Evolutionary conservation across 92 coral and sea anemone genomes (phyloP), one percentile per base, ranked within the genome.

Genomic region (Palythoa grandiflora): DNA sequence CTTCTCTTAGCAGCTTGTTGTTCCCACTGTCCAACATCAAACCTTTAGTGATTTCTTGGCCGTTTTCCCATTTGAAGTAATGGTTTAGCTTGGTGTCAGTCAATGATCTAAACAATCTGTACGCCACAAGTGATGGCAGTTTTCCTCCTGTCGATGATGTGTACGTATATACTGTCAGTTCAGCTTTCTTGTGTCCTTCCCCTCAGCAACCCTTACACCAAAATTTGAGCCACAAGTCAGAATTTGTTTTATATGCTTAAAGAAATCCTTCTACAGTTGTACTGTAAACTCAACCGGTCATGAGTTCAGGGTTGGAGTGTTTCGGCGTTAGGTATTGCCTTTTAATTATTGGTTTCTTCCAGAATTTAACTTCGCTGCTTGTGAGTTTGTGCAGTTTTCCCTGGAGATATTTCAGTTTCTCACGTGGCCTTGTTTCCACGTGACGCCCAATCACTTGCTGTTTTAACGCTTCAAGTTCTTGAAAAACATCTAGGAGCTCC

Each of bases 391-490:
- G 75, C 75, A 71, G 75, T 37, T 71, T 71, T 71, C 17, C 75
- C 75, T 71, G 75, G 50, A 71, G 75, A 71, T 71, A 71, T 71
- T 71, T 71, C 75, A 71, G 75, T 71, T 71, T 71, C 50, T 71
- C 75, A 71, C 75, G 75, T n/a, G 75, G 75, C 75, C 75, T 71
- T 71, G 75, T 71, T 71, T 71, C 75, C 75, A 71, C 75, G 75
- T 71, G 75, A 71, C 75, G 75, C 75, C 75, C 75, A 71, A 71
- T 71, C 75, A 71, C 75, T 71, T 71, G 75, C 75, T 71, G 75
- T 71, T 71, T 71, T 71, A 71, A 71, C 75, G 75, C 75, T 71
- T 71, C 75, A 71, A 71, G 75, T 71, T 71, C 75, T 71, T 71
- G 75, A 71, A 71, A 71, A 71, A 71, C 75, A 71, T 28, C 75